Evolutionary conservation across 2,113 vertebrate genomes (phyloP), one percentile per base, ranked within the genome.

Genomic region (Pangasianodon gigas): DNA sequence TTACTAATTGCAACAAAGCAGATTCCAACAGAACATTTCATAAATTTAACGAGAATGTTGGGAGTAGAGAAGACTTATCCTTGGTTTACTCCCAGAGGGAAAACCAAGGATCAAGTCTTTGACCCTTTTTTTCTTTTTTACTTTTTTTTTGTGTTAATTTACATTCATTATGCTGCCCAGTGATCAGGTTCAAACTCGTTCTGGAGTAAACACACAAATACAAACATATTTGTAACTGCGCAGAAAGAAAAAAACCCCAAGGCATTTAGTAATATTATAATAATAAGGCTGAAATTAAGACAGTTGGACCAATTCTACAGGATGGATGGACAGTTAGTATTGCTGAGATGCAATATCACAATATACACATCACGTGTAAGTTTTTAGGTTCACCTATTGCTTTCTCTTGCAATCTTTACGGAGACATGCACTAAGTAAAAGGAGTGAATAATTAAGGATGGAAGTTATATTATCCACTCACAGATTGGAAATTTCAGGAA

Each of bases 121-220:
- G 26, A 10, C n/a, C 58, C 19, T 14, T 60, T 37, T 19, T 77
- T 3, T 18, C 3, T 29, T 16, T 3, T n/a, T 51, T 85, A 52
- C 46, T 26, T 83, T 44, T 46, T 52, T 56, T 83, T 32, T 69
- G 2, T 11, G 11, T 86, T 90, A 89, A 92, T 90, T 91, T 94
- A 94, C 93, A 94, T 94, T 94, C 93, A 94, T 92, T 92, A 90
- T 88, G 93, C 93, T 94, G 93, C 93, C 91, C 89, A 93, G 92
- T 93, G 93, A 93, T 91, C 75, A 77, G 84, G 83, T 91, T 87
- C 80, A 92, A 93, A 92, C 90, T 92, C 89, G 60, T 89, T 90
- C 60, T 88, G 48, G 85, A 92, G 90, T 94, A 93, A 92, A 92
- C 90, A 91, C 85, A 89, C 21, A 83, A 86, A 56, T 60, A 81